phyloP scores from a whole-genome alignment of 2,113 vertebrate species.

The Periophthalmodon schlosseri region DNA sequence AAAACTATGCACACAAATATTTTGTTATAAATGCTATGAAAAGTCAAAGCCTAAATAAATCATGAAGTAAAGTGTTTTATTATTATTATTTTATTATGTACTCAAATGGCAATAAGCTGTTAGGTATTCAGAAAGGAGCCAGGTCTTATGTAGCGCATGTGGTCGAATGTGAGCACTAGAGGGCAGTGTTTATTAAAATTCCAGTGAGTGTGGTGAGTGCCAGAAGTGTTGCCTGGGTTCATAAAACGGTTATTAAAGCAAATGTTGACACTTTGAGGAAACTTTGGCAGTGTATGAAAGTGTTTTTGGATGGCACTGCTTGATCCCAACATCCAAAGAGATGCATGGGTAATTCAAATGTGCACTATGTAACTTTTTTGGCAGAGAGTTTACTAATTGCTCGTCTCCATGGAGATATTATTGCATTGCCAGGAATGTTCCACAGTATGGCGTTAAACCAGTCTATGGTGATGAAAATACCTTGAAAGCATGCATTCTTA shows the following conservation, averaged over 20 bases:
- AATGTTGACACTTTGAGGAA: constrained; percentile 51
- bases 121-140: neutral
- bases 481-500: no score
- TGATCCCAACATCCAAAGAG: neutral
- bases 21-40: neutral
- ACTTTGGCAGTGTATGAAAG: constrained; percentile 40
- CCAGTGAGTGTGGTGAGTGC: constrained; percentile 30
- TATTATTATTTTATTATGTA: neutral
- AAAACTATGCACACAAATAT: neutral
- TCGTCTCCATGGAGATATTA: no score
- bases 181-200: constrained; percentile 62
- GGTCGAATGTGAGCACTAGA: constrained; percentile 51
- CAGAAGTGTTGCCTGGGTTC: constrained; percentile 27
- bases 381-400: no score
- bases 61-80: neutral
- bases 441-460: no score
- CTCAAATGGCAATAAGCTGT: neutral
- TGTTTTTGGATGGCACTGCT: constrained; percentile 3
- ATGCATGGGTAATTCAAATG: no score
- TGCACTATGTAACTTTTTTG: no score
- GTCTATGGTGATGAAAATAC: no score
- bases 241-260: constrained; percentile 33
- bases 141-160: constrained; percentile 2
- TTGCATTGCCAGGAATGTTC: no score
- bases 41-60: neutral